Percentiles rank a stretch among this genome's conserved stretches.
These are phyloP conservation scores for Empidonax traillii DNA, from an alignment of 2,113 vertebrate genomes.

Conservation along the genomic window DNA sequence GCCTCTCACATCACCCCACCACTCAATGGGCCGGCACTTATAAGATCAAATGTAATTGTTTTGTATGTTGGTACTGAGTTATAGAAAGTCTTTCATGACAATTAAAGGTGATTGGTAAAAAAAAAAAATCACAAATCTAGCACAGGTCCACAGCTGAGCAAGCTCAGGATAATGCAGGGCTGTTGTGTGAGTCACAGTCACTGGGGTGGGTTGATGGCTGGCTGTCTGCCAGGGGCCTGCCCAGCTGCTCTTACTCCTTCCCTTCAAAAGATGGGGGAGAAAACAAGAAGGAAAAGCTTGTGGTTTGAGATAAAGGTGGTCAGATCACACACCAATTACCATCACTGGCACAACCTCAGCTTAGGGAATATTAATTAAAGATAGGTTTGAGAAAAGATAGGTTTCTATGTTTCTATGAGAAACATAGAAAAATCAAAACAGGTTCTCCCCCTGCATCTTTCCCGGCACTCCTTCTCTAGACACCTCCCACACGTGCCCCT, in stretches of 20 bases:
- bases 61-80: neutral
- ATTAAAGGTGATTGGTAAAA: neutral
- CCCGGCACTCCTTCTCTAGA: neutral
- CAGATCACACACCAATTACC: neutral
- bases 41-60: neutral
- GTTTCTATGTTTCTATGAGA: no score
- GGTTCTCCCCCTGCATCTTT: neutral
- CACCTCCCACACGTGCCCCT: accelerated
- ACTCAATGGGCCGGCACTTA: neutral
- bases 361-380: neutral
- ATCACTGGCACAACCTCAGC: neutral
- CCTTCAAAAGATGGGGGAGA: neutral
- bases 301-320: neutral
- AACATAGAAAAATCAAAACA: neutral
- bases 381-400: no score
- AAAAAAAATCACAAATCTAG: neutral
- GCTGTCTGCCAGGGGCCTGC: neutral
- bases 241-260: neutral
- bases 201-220: neutral
- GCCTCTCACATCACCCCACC: neutral
- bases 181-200: neutral
- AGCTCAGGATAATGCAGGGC: neutral
- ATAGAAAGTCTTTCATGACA: neutral
- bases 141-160: neutral
- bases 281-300: neutral